A percentile compares a stretch with the other conserved stretches of the same genome.
Evolutionary conservation across 1,140 invertebrate genomes (phyloP).

Genomic region (Anastrepha obliqua): DNA sequence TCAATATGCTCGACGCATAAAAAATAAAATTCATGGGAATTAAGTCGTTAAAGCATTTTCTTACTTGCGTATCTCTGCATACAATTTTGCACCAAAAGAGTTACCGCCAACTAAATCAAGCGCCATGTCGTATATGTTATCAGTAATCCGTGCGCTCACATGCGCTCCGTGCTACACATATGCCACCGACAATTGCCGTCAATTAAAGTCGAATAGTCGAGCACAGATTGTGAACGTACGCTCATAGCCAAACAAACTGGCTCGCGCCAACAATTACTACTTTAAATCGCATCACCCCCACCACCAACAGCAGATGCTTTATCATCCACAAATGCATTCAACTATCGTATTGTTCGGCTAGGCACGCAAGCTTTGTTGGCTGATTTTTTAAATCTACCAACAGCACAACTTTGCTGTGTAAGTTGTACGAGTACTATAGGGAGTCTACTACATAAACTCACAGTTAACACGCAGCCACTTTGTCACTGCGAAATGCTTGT

Average conservation of each 20-base stretch:
- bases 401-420: not conserved
- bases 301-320: not conserved
- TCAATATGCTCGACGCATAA: too few species aligned
- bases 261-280: conserved; percentile 25
- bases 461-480: too few species aligned
- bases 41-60: too few species aligned
- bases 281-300: not conserved
- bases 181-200: not conserved
- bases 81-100: not conserved
- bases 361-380: too few species aligned
- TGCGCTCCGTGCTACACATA: not conserved
- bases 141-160: not conserved
- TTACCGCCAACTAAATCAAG: not conserved
- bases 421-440: not conserved
- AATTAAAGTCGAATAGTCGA: conserved; percentile 10
- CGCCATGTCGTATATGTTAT: conserved; percentile 23
- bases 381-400: too few species aligned
- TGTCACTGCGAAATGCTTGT: too few species aligned
- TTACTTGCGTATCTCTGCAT: too few species aligned
- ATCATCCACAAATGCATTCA: not conserved
- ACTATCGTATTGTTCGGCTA: not conserved
- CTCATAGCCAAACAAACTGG: conserved; percentile 10
- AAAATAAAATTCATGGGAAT: too few species aligned
- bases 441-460: not conserved
- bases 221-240: not conserved